Evolutionary conservation across 2,113 vertebrate genomes (phyloP), one percentile per base, ranked within the genome.

Genomic region (Otocyon megalotis): DNA sequence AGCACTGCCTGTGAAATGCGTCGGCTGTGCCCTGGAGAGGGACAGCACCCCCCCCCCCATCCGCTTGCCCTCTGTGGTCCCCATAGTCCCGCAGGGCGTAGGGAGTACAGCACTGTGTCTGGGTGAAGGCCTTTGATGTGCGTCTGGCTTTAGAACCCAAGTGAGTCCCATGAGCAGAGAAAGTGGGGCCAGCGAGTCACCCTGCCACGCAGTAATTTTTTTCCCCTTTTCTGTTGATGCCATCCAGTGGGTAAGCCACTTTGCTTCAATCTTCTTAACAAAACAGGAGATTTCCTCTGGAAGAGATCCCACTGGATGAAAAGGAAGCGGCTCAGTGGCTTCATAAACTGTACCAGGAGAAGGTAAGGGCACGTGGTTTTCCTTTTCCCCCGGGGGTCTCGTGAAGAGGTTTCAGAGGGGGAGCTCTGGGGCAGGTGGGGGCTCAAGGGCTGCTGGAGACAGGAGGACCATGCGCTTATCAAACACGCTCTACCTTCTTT

Each of bases 271-370:
- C 65, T 84, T 77, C 92, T 43, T 96, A 9, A 50, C 89, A 30
- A 96, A 76, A 80, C 98, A 99, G 99, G 98, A 99, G 99, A 90
- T 99, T 99, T 95, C 98, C 99, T 96, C 98, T 99, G 96, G 99
- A 99, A 95, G 99, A 99, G 20, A 99, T 99, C 94, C 99, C 99
- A 28, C 98, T 98, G 90, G 99, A 99, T 98, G 99, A 99, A 96
- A 99, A 99, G 80, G 99, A 99, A 98, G 99, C 99, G 35, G 99
- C 99, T 16, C 98, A 97, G 92, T 99, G 99, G 99, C 99, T 99
- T 96, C 99, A 99, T 97, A 99, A 99, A 97, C 99, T 99, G 97
- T 99, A 99, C 98, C 99, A 99, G 98, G 99, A 99, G 97, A 99
- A 99, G 99, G 99, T 99, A 95, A 90, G 35, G 67, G 58, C 20